Conservation (phyloP, 2,113 vertebrate genomes). For the Mesocricetus auratus region DNA sequence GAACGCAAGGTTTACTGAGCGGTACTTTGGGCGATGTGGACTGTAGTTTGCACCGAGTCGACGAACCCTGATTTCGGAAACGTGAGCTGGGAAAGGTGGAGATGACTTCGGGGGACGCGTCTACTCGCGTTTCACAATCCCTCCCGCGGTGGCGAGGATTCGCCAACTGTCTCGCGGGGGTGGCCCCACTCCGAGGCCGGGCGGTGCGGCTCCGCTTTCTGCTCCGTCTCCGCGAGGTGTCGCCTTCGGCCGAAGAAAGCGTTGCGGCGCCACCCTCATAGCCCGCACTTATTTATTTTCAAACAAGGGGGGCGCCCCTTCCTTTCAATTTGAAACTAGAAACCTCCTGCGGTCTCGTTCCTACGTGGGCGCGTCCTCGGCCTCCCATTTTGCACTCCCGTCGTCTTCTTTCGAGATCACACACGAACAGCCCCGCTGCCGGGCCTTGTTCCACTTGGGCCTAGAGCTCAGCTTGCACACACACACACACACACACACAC, state of each 20-base stretch:
- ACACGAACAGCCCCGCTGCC: background rate
- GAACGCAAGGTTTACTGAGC: background rate
- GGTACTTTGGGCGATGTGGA: background rate
- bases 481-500: background rate
- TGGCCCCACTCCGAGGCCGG: background rate
- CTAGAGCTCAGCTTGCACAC: background rate
- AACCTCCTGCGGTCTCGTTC: constrained; percentile 35
- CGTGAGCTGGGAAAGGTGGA: background rate
- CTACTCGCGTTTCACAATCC: background rate
- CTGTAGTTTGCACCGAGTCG: background rate
- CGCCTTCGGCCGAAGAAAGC: constrained; percentile 83
- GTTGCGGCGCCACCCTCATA: constrained; percentile 63
- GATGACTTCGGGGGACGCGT: background rate
- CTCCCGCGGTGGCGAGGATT: background rate
- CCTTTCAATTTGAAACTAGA: constrained; percentile 55
- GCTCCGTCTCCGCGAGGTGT: constrained; percentile 85
- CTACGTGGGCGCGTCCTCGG: constrained; percentile 41
- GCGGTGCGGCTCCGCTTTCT: constrained; percentile 48
- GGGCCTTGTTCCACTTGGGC: background rate
- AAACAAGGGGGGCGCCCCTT: constrained; percentile 71
- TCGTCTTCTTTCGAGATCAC: background rate
- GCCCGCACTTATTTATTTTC: constrained; percentile 67
- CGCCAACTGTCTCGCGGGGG: background rate
- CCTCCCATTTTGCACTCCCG: background rate
- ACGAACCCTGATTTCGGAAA: background rate